Percentiles rank a stretch among this genome's conserved stretches.
phyloP scores from a whole-genome alignment of 2,113 vertebrate species.

The Myotis yumanensis region DNA sequence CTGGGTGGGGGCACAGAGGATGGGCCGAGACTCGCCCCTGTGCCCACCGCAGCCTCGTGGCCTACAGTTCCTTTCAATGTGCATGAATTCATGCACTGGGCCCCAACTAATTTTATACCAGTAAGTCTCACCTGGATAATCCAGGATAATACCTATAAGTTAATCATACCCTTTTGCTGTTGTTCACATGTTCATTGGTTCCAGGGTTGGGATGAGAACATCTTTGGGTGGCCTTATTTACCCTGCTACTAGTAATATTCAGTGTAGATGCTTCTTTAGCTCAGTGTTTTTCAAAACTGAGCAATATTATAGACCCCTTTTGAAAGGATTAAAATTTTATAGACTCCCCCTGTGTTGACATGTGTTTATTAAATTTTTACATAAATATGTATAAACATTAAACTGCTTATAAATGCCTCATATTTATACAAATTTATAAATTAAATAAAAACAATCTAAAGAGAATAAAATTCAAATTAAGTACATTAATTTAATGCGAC shows the following conservation, averaged over 20 bases:
- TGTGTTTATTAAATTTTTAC: slow-evolving; percentile 40
- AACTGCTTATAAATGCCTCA: neutral
- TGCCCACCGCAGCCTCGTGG: too few species aligned
- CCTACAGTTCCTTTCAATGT: too few species aligned
- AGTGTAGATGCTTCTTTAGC: slow-evolving; percentile 8
- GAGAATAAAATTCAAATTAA: slow-evolving; percentile 38
- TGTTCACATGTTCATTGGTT: neutral
- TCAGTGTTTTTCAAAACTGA: slow-evolving; percentile 32
- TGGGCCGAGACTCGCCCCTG: too few species aligned
- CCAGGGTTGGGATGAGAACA: neutral
- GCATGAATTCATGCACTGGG: too few species aligned
- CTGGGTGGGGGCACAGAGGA: too few species aligned
- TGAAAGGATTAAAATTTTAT: slow-evolving; percentile 47
- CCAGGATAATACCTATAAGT: neutral
- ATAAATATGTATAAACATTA: slow-evolving; percentile 28
- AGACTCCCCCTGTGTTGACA: neutral
- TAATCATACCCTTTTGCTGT: neutral
- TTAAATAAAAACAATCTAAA: slow-evolving; percentile 39
- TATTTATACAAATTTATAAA: slow-evolving; percentile 43
- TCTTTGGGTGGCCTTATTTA: neutral
- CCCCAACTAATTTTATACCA: neutral
- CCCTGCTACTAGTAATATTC: neutral
- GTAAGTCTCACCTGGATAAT: neutral
- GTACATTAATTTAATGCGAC: neutral
- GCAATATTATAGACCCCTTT: neutral